Percentiles rank a stretch among this genome's conserved stretches.
These are phyloP conservation scores for Tiliacea citrago DNA, from an alignment of 2,888 invertebrate genomes.

Conservation along the genomic window DNA sequence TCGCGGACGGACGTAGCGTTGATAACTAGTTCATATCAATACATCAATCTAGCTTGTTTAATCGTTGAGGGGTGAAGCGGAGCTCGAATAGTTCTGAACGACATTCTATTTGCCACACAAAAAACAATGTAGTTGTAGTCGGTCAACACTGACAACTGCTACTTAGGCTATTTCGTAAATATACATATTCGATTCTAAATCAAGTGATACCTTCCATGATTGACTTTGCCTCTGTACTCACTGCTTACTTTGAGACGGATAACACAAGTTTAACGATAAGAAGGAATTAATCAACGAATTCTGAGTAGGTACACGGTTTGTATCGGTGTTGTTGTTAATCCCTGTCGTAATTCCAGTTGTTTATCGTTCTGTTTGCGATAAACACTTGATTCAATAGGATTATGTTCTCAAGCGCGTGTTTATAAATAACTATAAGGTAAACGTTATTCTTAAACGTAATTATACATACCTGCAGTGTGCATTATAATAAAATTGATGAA, in stretches of 20 bases:
- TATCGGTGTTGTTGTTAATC: constrained; percentile 42
- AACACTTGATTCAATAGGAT: constrained; percentile 37
- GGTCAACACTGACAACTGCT: background rate
- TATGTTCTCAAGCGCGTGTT: constrained; percentile 7
- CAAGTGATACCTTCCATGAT: background rate
- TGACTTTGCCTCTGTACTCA: background rate
- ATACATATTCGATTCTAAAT: background rate
- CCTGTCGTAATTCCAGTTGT: constrained; percentile 19
- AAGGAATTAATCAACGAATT: constrained; percentile 29
- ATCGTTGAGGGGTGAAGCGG: constrained; percentile 40
- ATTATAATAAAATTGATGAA: background rate
- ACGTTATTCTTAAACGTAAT: constrained; percentile 6
- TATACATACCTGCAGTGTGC: background rate
- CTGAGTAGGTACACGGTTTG: constrained; percentile 6
- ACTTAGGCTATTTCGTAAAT: background rate
- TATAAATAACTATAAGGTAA: constrained; percentile 18
- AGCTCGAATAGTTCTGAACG: background rate
- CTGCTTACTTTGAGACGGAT: background rate
- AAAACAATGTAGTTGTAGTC: background rate
- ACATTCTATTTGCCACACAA: constrained; percentile 1
- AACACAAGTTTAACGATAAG: constrained; percentile 31
- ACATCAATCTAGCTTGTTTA: constrained; percentile 36
- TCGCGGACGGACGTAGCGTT: background rate
- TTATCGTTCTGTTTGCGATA: constrained; percentile 48
- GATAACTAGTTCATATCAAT: constrained; percentile 47